Evolutionary conservation across 2,113 vertebrate species (phyloP), one percentile per base, ranked within the genome.

Genomic region (Dascyllus trimaculatus): DNA sequence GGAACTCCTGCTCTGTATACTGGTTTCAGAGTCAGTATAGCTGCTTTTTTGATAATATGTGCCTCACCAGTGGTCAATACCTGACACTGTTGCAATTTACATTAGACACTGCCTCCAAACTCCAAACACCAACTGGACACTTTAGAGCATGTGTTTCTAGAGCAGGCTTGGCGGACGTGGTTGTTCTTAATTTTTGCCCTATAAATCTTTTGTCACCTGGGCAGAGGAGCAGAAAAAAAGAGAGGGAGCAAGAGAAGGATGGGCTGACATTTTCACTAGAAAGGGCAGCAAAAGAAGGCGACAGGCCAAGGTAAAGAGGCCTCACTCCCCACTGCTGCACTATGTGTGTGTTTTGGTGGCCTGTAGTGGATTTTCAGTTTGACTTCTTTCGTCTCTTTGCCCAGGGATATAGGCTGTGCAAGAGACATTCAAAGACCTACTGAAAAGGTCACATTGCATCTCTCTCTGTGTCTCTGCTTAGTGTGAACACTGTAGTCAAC

Each of bases 211-310:
- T 81, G 65, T 82, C 72, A 83, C 68, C 79, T 81, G 80, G 75
- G 43, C 49, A 73, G 58, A 81, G 61, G 77, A 46, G 60, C 17
- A 71, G 46, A 88, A 69, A 49, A 49, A 65, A 67, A 69, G 54
- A 52, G 32, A 60, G 1, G 75, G 72, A 70, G 49, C 51, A 25
- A 70, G 62, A 71, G 70, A 82, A 62, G 79, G 78, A 86, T 63
- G 56, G 56, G 59, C 70, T 91, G 91, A 90, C 91, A 92, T 94
- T 94, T 94, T 93, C 91, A 93, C 59, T 54, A 68, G 83, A 92
- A 94, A 93, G 88, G 91, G 87, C 93, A 93, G 66, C 65, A 49
- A 87, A 64, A 86, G 76, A 81, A 86, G 87, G 89, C 75, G 78
- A 91, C 88, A 85, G 89, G 90, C 81, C 89, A 87, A 83, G 72